Conservation (phyloP, 2,888 invertebrate species). For the Sipunculus nudus region DNA sequence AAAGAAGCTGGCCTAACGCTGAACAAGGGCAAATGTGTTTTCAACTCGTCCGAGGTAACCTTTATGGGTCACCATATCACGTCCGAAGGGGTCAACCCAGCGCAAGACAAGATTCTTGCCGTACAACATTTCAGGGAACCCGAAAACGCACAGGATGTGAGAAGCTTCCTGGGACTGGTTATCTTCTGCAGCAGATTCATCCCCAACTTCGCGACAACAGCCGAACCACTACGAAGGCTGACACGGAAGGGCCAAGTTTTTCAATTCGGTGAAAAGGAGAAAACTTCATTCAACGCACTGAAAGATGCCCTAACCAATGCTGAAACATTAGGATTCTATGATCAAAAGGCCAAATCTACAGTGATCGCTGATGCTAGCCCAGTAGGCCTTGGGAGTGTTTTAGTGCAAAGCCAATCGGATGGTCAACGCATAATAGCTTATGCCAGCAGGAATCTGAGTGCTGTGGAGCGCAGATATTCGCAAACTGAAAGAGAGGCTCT, state of each 20-base stretch:
- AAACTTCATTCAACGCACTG: background rate
- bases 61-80: constrained; percentile 21
- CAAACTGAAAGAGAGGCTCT: constrained; percentile 39
- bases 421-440: constrained; percentile 27
- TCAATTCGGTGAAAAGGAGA: background rate
- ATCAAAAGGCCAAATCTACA: background rate
- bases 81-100: background rate
- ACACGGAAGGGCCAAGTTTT: background rate
- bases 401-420: constrained; percentile 27
- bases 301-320: constrained; percentile 3
- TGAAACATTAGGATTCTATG: constrained; percentile 1
- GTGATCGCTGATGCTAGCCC: constrained; percentile 30
- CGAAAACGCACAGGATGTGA: constrained; percentile 37
- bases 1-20: constrained; percentile 4
- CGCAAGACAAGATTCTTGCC: constrained; percentile 11
- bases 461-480: constrained; percentile 29
- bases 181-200: constrained; percentile 6
- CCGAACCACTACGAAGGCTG: constrained; percentile 3
- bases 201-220: background rate
- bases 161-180: constrained; percentile 44
- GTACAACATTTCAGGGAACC: constrained; percentile 38
- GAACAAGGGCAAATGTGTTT: constrained; percentile 4
- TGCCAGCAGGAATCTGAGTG: constrained; percentile 26
- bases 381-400: constrained; percentile 28
- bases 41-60: background rate